Evolutionary conservation across 2,888 invertebrate species (phyloP), one percentile per base, ranked within the genome.

Genomic region (Pedicia rivosa): DNA sequence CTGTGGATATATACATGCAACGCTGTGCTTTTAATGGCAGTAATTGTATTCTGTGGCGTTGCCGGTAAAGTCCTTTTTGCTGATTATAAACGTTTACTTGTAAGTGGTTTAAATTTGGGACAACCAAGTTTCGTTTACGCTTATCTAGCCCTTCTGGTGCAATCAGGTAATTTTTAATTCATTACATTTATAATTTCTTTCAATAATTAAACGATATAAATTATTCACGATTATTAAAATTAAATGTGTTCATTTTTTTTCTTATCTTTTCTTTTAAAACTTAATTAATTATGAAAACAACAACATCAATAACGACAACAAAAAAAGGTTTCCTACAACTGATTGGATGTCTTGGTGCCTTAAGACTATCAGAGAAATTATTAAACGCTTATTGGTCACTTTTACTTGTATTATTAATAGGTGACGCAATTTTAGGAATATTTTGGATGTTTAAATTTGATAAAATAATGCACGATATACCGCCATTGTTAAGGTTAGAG

Each of bases 1-100:
- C 76, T 86, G 63, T 86, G 86, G 86, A 86, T 87, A 61, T 86
- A 86, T 72, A 80, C 83, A 61, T 86, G 84, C 75, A 86, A 86
- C 69, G 77, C 80, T 64, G 84, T 82, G 53, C 70, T 87, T 62
- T 68, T 86, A 62, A 74, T 82, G 51, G 81, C 80, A 57, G 81
- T 83, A 55, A 65, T 84, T 48, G 79, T 80, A 42, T 82, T 84
- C 59, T 73, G 77, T 53, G 76, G 77, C 47, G 78, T 80, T 47
- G 80, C 81, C 47, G 74, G 74, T 37, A 70, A 73, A 52, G 76
- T 76, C 33, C 67, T 80, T 39, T 51, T 73, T 39, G 67, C 74
- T 41, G 80, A 80, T 62, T 78, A 78, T 52, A 66, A 78, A 40
- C 70, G 79, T 49, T 62, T 73, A 44, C 67, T 83, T 39, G 72